Conservation (phyloP, 2,113 vertebrate species). For the Neomonachus schauinslandi region DNA sequence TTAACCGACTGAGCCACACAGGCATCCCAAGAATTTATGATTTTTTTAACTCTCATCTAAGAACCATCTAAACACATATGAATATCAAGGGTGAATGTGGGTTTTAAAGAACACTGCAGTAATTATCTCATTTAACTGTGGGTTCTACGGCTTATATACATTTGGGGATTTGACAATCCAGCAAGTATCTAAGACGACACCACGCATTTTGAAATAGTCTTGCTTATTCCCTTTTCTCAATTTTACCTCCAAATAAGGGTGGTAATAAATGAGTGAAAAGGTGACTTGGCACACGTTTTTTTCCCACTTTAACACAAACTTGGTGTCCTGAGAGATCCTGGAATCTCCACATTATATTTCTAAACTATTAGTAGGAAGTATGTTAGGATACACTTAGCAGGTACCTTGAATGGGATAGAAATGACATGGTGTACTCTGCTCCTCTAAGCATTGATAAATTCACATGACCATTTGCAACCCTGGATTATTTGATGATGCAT, state of each 20-base stretch:
- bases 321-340: neutral
- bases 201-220: neutral
- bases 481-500: neutral
- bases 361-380: neutral
- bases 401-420: neutral
- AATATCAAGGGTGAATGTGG: neutral
- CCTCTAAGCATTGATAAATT: neutral
- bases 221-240: neutral
- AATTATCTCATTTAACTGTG: neutral
- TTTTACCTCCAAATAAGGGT: neutral
- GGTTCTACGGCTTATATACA: neutral
- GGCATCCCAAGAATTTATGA: neutral
- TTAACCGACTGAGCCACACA: neutral
- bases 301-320: neutral
- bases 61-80: neutral
- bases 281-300: neutral
- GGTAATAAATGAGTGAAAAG: slow-evolving; percentile 7
- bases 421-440: neutral
- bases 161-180: neutral
- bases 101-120: neutral
- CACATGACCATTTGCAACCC: neutral
- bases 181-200: neutral
- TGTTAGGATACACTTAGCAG: neutral
- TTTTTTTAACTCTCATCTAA: slow-evolving; percentile 32
- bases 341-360: neutral